phyloP scores from a whole-genome alignment of 2,888 invertebrate species.

The Linnaemya vulpina region DNA sequence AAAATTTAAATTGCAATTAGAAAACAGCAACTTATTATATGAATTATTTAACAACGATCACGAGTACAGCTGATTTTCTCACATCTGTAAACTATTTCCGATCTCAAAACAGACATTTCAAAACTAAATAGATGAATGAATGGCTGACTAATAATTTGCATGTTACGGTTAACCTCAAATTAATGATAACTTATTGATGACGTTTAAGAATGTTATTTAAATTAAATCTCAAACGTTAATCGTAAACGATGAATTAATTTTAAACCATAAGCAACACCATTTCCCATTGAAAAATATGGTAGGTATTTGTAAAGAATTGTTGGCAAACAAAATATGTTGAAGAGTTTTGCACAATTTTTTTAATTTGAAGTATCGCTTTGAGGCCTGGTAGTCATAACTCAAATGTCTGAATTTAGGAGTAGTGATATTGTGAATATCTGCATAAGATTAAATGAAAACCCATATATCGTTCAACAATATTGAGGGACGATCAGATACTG shows the following conservation, averaged over 20 bases:
- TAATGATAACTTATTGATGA: constrained; percentile 30
- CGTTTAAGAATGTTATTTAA: constrained; percentile 36
- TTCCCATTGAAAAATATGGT: background rate
- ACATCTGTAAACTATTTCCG: constrained; percentile 52
- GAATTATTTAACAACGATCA: constrained; percentile 43
- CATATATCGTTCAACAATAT: too few relatives aligned
- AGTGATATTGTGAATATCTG: too few relatives aligned
- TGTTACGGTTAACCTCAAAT: background rate
- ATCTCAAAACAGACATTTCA: constrained; percentile 37
- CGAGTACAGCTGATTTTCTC: constrained; percentile 9
- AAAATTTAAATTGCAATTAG: constrained; percentile 1
- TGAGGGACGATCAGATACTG: too few relatives aligned
- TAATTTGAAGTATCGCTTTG: too few relatives aligned
- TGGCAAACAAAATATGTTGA: too few relatives aligned
- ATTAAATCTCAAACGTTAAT: background rate
- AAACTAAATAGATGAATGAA: constrained; percentile 17
- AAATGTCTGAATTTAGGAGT: too few relatives aligned
- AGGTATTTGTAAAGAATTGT: background rate
- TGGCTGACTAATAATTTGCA: background rate
- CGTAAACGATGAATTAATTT: constrained; percentile 21
- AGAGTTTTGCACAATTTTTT: too few relatives aligned
- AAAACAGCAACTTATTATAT: constrained; percentile 8
- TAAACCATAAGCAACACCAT: constrained; percentile 28
- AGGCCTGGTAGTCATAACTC: too few relatives aligned
- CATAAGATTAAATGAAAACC: too few relatives aligned